These are phyloP conservation scores for Spinibarbus caldwelli DNA, from an alignment of 2,797 vertebrate species.

Conservation along the genomic window DNA sequence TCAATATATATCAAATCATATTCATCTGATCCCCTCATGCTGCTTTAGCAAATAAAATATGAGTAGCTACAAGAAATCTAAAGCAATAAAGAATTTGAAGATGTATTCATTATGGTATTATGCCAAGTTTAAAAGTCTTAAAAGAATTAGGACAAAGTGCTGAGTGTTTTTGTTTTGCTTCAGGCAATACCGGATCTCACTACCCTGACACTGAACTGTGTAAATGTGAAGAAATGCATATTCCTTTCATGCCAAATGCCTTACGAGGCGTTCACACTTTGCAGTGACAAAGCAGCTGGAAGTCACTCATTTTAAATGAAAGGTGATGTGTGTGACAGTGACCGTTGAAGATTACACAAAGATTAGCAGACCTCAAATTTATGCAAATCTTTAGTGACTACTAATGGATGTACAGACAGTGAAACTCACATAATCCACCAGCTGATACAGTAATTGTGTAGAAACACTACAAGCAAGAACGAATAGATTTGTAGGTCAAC, in stretches of 20 bases:
- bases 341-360: not conserved
- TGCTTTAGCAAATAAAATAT: not conserved
- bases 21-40: not conserved
- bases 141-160: not conserved
- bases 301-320: not conserved
- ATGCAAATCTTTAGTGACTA: conserved; percentile 19
- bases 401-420: not conserved
- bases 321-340: not conserved
- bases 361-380: not conserved
- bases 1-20: conserved; percentile 12
- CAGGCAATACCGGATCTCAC: conserved; percentile 14
- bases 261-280: not conserved
- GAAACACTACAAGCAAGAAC: not conserved
- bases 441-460: not conserved
- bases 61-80: not conserved
- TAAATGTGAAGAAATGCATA: conserved; percentile 7
- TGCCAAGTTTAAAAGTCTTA: not conserved
- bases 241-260: not conserved
- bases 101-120: not conserved
- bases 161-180: conserved; percentile 12
- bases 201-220: conserved; percentile 3
- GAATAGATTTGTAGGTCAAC: not conserved
- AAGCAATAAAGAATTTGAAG: not conserved
- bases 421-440: not conserved
- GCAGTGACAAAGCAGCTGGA: not conserved